Evolutionary conservation across 2,797 vertebrate genomes (phyloP).

Genomic region (Phalloptychus januarius): DNA sequence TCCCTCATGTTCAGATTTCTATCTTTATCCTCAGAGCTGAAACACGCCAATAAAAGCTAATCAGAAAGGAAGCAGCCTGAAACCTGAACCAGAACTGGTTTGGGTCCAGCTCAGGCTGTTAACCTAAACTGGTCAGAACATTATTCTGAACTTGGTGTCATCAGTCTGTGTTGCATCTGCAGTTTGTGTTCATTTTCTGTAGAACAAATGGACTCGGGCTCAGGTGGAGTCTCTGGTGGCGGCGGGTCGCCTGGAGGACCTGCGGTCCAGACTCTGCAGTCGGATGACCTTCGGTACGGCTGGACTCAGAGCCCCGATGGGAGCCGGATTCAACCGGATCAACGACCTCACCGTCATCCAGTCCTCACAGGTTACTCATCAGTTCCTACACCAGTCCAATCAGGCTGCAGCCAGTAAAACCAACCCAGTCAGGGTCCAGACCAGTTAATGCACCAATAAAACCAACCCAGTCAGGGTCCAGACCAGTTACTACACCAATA

Average conservation of each 20-base stretch:
- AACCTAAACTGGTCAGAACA: neutral
- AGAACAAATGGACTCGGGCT: constrained; percentile 88
- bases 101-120: neutral
- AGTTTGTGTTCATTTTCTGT: neutral
- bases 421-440: too few species aligned
- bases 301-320: constrained; percentile 92
- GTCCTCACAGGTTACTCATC: constrained; percentile 82
- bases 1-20: constrained; percentile 8
- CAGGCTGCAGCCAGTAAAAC: neutral
- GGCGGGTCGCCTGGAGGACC: constrained; percentile 79
- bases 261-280: constrained; percentile 85
- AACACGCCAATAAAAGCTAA: neutral
- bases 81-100: too few species aligned
- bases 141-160: neutral
- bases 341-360: constrained; percentile 96
- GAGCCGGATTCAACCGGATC: constrained; percentile 92
- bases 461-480: neutral
- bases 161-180: neutral
- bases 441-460: neutral
- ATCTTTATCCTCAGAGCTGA: constrained; percentile 13
- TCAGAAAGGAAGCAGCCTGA: fast-evolving
- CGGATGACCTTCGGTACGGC: constrained; percentile 92
- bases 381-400: neutral
- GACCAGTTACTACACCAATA: neutral
- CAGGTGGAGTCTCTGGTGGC: constrained; percentile 86